Evolutionary conservation across 2,113 vertebrate genomes (phyloP), one percentile per base, ranked within the genome.

Genomic region (Nibea coibor): DNA sequence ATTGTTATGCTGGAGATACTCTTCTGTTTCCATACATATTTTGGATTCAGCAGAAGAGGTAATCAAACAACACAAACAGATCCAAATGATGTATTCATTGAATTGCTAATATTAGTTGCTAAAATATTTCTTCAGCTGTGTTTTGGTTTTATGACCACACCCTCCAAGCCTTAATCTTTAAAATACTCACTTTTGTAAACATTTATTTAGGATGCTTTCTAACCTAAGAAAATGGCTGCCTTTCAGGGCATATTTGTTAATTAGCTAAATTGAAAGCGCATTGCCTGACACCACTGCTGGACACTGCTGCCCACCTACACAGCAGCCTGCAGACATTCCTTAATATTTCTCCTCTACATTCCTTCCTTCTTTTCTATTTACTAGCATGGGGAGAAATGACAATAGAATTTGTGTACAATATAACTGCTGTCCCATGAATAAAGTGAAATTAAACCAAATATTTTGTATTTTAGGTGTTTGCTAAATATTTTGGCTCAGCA

Each of bases 241-340:
- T 78, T 58, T 80, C 4, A 12, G 4, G 63, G 11, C 24, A 26
- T 53, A 19, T 65, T 66, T 59, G 72, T 50, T 15, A 16, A 68
- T 54, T 47, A 11, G 10, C 12, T 47, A 54, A 72, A 65, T 54
- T 64, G 42, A 45, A 79, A 42, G 14, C 11, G 42, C 47, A 67
- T 65, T 75, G 59, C 43, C 54, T 72, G 43, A 51, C 74, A 72
- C n/a, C 57, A 82, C 35, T 26, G 24, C 24, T 26, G 75, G 48
- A 72, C 19, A 1, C 42, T 58, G 58, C 31, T 35, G 43, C 4
- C 69, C 78, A 31, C 53, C 64, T 35, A 77, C 50, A 66, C 26
- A 80, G 71, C 59, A 66, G 58, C 72, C 31, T 76, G 68, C 42
- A 86, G 24, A 19, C 43, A 67, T 35, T 70, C 14, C 43, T 14